phyloP scores from a whole-genome alignment of 2,113 vertebrate genomes.

The Tetraodon nigroviridis region DNA sequence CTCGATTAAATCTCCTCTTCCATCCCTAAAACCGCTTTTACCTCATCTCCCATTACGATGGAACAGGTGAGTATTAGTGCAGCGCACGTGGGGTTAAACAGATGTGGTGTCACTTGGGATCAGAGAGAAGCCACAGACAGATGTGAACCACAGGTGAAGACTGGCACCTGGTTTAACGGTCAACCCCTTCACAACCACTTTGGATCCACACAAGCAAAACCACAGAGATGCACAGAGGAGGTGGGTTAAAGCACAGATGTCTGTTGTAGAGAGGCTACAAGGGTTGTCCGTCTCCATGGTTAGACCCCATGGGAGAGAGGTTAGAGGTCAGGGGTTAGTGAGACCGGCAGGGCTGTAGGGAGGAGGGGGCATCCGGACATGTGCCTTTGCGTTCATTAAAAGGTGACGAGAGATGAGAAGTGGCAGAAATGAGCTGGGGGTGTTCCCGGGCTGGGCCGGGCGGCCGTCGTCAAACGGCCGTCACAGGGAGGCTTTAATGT shows the following conservation, averaged over 20 bases:
- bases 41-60: constrained; percentile 28
- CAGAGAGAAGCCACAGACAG: constrained; percentile 51
- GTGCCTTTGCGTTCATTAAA: constrained; percentile 47
- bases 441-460: constrained; percentile 18
- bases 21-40: constrained; percentile 43
- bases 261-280: constrained; percentile 49
- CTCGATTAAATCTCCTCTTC: constrained; percentile 28
- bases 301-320: constrained; percentile 79
- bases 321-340: constrained; percentile 68
- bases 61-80: constrained; percentile 21
- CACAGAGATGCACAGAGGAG: constrained; percentile 38
- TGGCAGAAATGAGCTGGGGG: constrained; percentile 39
- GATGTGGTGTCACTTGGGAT: constrained; percentile 32
- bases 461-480: constrained; percentile 29
- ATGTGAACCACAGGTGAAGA: constrained; percentile 62
- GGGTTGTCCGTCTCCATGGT: constrained; percentile 95
- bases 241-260: constrained; percentile 41
- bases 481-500: constrained; percentile 38
- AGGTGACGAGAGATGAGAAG: constrained; percentile 41
- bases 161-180: constrained; percentile 69
- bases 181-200: constrained; percentile 71
- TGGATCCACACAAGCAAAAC: constrained; percentile 30
- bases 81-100: constrained; percentile 16
- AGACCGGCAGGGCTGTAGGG: constrained; percentile 73
- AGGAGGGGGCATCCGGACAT: constrained; percentile 51